Evolutionary conservation across 2,888 invertebrate genomes (phyloP), one percentile per base, ranked within the genome.

Genomic region (Norana najaformis): DNA sequence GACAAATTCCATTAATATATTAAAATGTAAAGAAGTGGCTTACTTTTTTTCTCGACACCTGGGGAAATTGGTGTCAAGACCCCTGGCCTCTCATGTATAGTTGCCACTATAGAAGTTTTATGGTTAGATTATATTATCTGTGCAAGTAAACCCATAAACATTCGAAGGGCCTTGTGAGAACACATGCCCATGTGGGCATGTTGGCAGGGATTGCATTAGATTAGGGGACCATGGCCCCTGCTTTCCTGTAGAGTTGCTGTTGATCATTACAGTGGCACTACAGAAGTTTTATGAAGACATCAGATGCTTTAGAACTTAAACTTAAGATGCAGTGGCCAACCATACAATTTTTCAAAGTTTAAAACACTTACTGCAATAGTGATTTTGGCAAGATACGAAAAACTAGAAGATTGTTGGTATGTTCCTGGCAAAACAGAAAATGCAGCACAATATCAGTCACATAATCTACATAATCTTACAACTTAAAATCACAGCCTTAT

Each of bases 371-470:
- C 85, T 93, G 93, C 90, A 93, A 91, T 90, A 94, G 92, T 69
- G 92, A 93, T 69, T 92, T 92, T 20, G 93, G 93, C 39, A 93
- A 91, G 35, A 93, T 90, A 85, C 92, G 92, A 90, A 93, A 93
- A 41, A 90, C 90, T 37, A 93, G 38, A 30, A 93, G 89, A 88
- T 93, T 92, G 91, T 92, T 93, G 35, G 92, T 92, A 88, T 93
- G 92, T 88, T 91, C 90, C 93, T 93, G 92, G 85, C 92, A 92
- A 85, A 88, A 89, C 90, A 89, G 90, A 82, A 83, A 89, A 37
- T 37, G 23, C 35, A 88, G 23, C 30, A 30, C 88, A 88, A 38
- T 20, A 18, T 35, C 85, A 36, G 85, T 37, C 23, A 85, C 85
- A 35, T 47, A 47, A 20, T 47, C 47, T n/a, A n/a, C n/a, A n/a